phyloP scores from a whole-genome alignment of 2,888 invertebrate genomes.

The Linnaemya tessellans region DNA sequence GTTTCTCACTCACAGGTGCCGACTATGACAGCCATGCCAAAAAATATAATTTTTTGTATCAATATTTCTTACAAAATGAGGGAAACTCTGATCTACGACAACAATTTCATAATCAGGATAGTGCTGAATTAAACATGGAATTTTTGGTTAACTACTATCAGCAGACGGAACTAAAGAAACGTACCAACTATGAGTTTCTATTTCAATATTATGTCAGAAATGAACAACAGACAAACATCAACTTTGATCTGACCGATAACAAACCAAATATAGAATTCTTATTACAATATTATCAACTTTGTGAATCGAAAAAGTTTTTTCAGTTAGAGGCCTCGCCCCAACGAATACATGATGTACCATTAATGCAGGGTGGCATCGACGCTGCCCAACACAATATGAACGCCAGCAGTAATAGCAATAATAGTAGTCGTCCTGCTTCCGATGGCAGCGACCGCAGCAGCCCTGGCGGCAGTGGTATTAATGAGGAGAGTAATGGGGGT shows the following conservation, averaged over 20 bases:
- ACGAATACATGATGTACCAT: constrained; percentile 80
- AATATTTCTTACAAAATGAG: constrained; percentile 82
- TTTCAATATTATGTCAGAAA: constrained; percentile 82
- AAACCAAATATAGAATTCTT: constrained; percentile 82
- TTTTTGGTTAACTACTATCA: constrained; percentile 82
- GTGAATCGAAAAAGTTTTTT: constrained; percentile 84
- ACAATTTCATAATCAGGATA: constrained; percentile 73
- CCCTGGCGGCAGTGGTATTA: constrained; percentile 46
- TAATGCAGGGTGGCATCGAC: constrained; percentile 70
- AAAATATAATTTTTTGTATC: constrained; percentile 81
- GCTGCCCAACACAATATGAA: constrained; percentile 46
- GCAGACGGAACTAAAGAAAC: constrained; percentile 81
- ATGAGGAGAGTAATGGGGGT: constrained; percentile 74
- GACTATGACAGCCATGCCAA: constrained; percentile 78
- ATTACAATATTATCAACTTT: constrained; percentile 82
- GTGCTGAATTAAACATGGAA: constrained; percentile 78
- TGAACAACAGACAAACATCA: constrained; percentile 75
- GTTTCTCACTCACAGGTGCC: constrained; percentile 46
- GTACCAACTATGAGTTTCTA: constrained; percentile 82
- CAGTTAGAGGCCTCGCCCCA: constrained; percentile 83
- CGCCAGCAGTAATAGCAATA: constrained; percentile 53
- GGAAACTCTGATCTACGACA: constrained; percentile 77
- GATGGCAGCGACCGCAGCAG: constrained; percentile 61
- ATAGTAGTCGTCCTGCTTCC: constrained; percentile 54
- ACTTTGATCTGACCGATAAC: constrained; percentile 72